Base-by-base conservation (phyloP, 64 coral and sea anemone genomes). In the Astreopora myriophthalma region DNA sequence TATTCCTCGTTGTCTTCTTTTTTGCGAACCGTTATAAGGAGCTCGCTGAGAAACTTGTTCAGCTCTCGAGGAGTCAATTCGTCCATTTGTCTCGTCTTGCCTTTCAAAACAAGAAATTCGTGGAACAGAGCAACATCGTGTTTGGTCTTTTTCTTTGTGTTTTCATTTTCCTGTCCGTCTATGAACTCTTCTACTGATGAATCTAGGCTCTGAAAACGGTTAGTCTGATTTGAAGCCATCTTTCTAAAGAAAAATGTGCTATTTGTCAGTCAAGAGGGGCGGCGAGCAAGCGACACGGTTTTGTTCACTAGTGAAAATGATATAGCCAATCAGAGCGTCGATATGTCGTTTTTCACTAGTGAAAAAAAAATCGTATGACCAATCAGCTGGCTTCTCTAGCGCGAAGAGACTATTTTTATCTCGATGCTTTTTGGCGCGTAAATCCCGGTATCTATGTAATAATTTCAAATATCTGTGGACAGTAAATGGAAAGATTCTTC, bases 241-340 rank as follows among this genome's bases (percentile, higher is more conserved):
- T 65, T 65, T 65, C 19, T 4, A 46, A 4, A 46, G 11, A 46
- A 46, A 46, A 46, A 87, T 70, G 61, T 68, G 64, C 86, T 44
- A 55, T 71, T 58, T 71, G 67, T 70, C 84, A 70, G 84, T 71
- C 63, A 48, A 2, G 84, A 68, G 65, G 42, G 48, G 61, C 86
- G 69, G 40, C 86, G 86, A 88, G 86, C 86, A 49, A 74, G 71
- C 64, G 64, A 87, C 34, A 70, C 63, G 84, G 67, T 72, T 69
- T 85, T 85, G 81, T 72, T 87, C 84, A 85, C 81, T 34, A 85
- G 81, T 85, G 81, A 84, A 84, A 57, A 63, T 84, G 48, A 87
- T 87, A 71, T 87, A 87, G 84, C 84, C 84, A 87, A 87, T 71
- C 84, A 88, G 86, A 88, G 48, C 40, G 86, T 75, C 86, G 69